These are phyloP conservation scores for Chrysomela aeneicollis DNA, from an alignment of 2,888 invertebrate genomes.

Conservation along the genomic window DNA sequence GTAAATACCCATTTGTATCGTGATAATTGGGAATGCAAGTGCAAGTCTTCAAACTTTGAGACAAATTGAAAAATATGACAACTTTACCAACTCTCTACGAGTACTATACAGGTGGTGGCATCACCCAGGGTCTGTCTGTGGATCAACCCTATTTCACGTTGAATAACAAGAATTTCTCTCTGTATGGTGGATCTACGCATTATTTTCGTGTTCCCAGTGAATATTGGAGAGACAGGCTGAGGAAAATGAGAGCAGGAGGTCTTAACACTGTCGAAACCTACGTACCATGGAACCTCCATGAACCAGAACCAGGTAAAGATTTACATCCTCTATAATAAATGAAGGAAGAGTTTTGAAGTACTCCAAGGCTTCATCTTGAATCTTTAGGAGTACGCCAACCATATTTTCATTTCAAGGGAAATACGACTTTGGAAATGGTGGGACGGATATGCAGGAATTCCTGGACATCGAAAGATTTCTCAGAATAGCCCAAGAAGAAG, in stretches of 20 bases:
- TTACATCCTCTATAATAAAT: constrained; percentile 42
- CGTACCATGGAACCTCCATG: constrained; percentile 79
- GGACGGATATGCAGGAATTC: constrained; percentile 62
- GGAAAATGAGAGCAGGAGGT: constrained; percentile 81
- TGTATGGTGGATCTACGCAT: constrained; percentile 72
- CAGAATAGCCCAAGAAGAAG: constrained; percentile 76
- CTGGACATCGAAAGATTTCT: constrained; percentile 72
- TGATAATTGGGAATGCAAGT: too few relatives aligned
- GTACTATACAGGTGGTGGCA: constrained; percentile 59
- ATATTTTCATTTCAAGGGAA: constrained; percentile 55
- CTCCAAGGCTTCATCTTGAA: not conserved
- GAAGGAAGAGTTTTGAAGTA: constrained; percentile 50
- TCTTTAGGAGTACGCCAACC: constrained; percentile 10
- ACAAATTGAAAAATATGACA: not conserved
- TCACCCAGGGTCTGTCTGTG: constrained; percentile 50
- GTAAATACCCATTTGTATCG: too few relatives aligned
- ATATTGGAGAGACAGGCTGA: constrained; percentile 81
- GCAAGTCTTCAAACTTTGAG: too few relatives aligned
- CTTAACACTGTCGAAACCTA: constrained; percentile 86
- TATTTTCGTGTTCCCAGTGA: constrained; percentile 82
- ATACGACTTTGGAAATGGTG: constrained; percentile 66
- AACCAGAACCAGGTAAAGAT: constrained; percentile 68
- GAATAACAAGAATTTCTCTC: constrained; percentile 59
- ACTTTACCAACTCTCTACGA: constrained; percentile 53
- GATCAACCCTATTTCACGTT: constrained; percentile 56